Conservation (phyloP, 2,113 vertebrate species). For the Triplophysa rosa region DNA sequence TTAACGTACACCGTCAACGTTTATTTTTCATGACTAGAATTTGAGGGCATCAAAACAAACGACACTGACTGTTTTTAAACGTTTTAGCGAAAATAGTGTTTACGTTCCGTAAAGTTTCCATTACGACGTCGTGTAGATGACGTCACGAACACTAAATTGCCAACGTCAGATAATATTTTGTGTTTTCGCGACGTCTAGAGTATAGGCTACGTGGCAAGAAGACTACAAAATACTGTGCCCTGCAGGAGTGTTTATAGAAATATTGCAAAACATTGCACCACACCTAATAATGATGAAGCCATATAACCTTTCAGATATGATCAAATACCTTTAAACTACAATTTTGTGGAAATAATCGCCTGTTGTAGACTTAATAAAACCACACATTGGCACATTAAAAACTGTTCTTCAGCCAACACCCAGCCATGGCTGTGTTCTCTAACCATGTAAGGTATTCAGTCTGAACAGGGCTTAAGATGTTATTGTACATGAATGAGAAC, state of each 20-base stretch:
- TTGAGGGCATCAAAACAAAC: background rate
- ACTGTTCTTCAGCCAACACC: constrained; percentile 6
- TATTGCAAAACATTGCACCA: background rate
- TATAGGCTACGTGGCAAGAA: background rate
- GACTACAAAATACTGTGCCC: background rate
- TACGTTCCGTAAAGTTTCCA: background rate
- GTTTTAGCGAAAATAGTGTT: background rate
- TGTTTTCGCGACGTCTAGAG: background rate
- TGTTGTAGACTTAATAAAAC: background rate
- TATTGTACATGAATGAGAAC: constrained; percentile 60
- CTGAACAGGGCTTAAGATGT: constrained; percentile 43
- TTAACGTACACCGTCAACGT: background rate
- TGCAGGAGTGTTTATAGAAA: constrained; percentile 2
- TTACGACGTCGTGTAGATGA: background rate
- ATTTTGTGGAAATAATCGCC: background rate
- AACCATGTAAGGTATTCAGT: constrained; percentile 67
- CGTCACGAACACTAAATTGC: background rate
- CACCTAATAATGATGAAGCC: background rate
- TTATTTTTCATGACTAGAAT: background rate
- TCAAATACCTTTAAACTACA: background rate
- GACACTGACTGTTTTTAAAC: background rate
- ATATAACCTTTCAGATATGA: background rate
- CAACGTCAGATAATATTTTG: background rate
- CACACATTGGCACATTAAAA: background rate
- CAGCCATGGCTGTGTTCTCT: constrained; percentile 38